phyloP scores from a whole-genome alignment of 2,113 vertebrate genomes.

The Mustelus asterias region DNA sequence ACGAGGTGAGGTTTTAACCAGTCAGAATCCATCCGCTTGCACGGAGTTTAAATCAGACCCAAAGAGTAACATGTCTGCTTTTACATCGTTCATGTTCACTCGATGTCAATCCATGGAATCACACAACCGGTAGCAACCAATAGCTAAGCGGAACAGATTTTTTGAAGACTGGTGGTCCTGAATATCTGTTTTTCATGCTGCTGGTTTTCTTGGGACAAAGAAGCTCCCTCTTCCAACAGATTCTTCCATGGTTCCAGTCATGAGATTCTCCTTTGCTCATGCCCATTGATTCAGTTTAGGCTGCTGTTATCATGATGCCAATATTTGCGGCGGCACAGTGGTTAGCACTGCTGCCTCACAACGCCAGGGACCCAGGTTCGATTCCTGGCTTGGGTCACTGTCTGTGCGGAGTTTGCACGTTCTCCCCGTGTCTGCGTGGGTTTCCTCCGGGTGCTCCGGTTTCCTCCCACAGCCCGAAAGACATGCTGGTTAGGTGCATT shows the following conservation, averaged over 20 bases:
- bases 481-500: too few species aligned
- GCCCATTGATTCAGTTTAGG: background rate
- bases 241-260: background rate
- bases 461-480: too few species aligned
- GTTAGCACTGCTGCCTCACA: too few species aligned
- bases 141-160: background rate
- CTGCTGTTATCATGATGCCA: background rate
- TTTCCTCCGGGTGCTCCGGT: too few species aligned
- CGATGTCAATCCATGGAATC: background rate
- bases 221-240: background rate
- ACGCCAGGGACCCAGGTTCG: too few species aligned
- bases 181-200: background rate
- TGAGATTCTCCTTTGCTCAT: background rate
- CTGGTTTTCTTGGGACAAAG: background rate
- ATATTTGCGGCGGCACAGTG: background rate
- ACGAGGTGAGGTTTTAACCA: too few species aligned
- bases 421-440: too few species aligned
- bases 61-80: background rate
- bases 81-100: background rate
- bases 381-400: too few species aligned
- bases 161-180: background rate
- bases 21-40: too few species aligned
- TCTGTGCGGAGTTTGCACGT: too few species aligned
- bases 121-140: background rate
- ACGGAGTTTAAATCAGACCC: too few species aligned